Conservation (phyloP, 92 coral and sea anemone species). For the Desmophyllum pertusum region DNA sequence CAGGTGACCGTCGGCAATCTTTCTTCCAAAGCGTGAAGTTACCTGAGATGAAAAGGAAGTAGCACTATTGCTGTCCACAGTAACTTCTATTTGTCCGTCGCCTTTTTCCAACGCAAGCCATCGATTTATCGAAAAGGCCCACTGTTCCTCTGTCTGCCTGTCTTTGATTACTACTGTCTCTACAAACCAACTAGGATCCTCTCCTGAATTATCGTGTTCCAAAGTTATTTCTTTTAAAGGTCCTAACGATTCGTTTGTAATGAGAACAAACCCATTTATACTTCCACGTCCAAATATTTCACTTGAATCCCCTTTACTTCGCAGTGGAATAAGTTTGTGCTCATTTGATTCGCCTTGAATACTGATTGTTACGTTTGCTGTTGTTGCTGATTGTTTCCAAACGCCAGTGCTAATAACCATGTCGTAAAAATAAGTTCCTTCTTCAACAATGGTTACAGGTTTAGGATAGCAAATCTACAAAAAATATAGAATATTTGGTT, state of each 20-base stretch:
- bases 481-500: constrained; percentile 11
- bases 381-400: constrained; percentile 34
- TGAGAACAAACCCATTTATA: constrained; percentile 39
- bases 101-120: constrained; percentile 64
- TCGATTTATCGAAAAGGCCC: constrained; percentile 50
- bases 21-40: constrained; percentile 46
- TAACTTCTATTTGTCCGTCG: constrained; percentile 51
- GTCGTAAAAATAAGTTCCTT: constrained; percentile 27
- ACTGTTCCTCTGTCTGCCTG: constrained; percentile 23
- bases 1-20: constrained; percentile 60
- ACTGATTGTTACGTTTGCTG: constrained; percentile 25
- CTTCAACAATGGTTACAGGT: constrained; percentile 1
- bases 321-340: not conserved
- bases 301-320: constrained; percentile 11
- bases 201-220: constrained; percentile 59
- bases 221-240: constrained; percentile 28
- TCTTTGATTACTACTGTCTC: constrained; percentile 44
- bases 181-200: constrained; percentile 62
- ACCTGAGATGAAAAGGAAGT: constrained; percentile 39
- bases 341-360: constrained; percentile 5
- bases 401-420: constrained; percentile 39
- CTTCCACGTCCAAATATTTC: constrained; percentile 56
- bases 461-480: constrained; percentile 33
- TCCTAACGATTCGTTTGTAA: constrained; percentile 27
- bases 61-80: not conserved